Conservation (phyloP, 2,888 invertebrate species). For the Sinohyriopsis cumingii region DNA sequence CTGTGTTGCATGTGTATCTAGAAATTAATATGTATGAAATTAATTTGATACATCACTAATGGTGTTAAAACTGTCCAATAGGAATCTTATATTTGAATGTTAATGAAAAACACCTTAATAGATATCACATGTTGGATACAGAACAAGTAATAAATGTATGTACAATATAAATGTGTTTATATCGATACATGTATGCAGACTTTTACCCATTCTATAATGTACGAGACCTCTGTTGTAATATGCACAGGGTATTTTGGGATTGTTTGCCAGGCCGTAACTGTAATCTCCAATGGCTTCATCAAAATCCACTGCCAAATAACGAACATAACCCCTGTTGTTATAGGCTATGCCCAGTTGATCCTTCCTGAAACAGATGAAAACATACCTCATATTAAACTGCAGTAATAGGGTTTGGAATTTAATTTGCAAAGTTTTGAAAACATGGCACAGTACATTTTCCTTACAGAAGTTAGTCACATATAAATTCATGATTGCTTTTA, state of each 20-base stretch:
- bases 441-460: too few relatives aligned
- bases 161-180: too few relatives aligned
- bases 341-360: conserved; percentile 52
- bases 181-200: background rate
- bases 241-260: conserved; percentile 52
- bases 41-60: too few relatives aligned
- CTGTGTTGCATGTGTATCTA: background rate
- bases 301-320: conserved; percentile 71
- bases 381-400: background rate
- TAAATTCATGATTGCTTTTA: too few relatives aligned
- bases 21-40: too few relatives aligned
- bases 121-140: too few relatives aligned
- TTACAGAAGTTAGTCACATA: too few relatives aligned
- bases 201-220: conserved; percentile 70
- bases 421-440: too few relatives aligned
- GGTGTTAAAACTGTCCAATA: too few relatives aligned
- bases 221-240: conserved; percentile 72
- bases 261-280: conserved; percentile 58
- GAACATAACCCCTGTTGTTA: conserved; percentile 70
- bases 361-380: conserved; percentile 23
- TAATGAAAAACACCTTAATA: too few relatives aligned
- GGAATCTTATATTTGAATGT: too few relatives aligned
- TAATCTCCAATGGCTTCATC: conserved; percentile 70
- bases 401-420: background rate
- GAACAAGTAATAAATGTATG: too few relatives aligned